These are phyloP conservation scores for Apoda limacodes DNA, from an alignment of 2,888 invertebrate genomes.

Conservation along the genomic window DNA sequence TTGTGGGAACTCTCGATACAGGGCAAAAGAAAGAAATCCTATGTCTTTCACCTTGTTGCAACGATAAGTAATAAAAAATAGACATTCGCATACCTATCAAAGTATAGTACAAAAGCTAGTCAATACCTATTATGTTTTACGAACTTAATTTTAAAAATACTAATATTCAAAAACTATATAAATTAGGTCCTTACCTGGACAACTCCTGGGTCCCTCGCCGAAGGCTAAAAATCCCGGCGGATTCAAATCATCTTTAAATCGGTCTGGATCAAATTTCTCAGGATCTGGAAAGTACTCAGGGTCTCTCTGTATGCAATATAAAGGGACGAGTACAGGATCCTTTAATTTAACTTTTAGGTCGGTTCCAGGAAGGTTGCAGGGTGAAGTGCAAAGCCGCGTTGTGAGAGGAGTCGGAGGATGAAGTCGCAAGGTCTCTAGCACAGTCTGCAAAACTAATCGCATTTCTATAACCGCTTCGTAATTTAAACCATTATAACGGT, in stretches of 20 bases:
- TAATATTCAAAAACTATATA: conserved; percentile 1
- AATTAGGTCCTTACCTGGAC: conserved; percentile 41
- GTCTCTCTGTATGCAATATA: conserved; percentile 54
- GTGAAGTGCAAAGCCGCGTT: conserved; percentile 48
- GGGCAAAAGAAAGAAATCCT: too few relatives aligned
- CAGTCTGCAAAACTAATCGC: conserved; percentile 39
- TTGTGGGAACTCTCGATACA: too few relatives aligned
- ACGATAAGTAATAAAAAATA: too few relatives aligned
- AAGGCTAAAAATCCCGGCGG: conserved; percentile 52
- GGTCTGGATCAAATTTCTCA: conserved; percentile 50
- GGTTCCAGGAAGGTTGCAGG: conserved; percentile 40
- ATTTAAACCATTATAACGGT: conserved; percentile 37
- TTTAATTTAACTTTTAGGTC: conserved; percentile 38
- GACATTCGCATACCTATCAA: too few relatives aligned
- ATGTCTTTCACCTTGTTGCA: too few relatives aligned
- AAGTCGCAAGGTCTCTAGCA: conserved; percentile 47
- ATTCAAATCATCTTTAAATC: conserved; percentile 41
- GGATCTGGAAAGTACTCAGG: conserved; percentile 46
- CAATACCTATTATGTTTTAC: background rate
- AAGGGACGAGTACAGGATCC: conserved; percentile 49
- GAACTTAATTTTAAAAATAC: conserved; percentile 2
- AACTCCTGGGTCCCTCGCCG: conserved; percentile 57
- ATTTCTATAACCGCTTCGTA: conserved; percentile 52
- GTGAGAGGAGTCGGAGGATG: conserved; percentile 59
- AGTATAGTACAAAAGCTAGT: too few relatives aligned